Conservation (phyloP, 2,888 invertebrate genomes). For the Parapristionchus giblindavisi region DNA sequence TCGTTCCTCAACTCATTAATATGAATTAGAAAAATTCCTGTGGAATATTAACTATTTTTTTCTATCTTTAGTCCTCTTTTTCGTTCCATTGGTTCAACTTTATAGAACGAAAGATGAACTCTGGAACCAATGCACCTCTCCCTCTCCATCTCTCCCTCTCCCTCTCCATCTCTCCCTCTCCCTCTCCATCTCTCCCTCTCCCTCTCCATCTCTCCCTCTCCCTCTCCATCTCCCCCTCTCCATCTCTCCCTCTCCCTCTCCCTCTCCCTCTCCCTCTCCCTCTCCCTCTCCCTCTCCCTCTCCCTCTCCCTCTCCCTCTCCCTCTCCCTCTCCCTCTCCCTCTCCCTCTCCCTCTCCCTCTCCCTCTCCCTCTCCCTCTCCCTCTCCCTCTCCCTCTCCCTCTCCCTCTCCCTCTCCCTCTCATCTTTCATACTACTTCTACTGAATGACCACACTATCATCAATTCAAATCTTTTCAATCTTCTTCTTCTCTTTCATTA, state of each 20-base stretch:
- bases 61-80: no score
- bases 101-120: no score
- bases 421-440: background rate
- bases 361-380: background rate
- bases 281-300: background rate
- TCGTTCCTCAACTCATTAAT: no score
- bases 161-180: no score
- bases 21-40: no score
- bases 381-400: background rate
- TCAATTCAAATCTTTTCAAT: background rate
- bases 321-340: constrained; percentile 1
- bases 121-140: constrained; percentile 43
- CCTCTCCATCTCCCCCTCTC: no score
- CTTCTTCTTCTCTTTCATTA: background rate
- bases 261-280: background rate
- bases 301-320: background rate
- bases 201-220: no score
- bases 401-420: no score
- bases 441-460: background rate
- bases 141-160: no score
- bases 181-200: no score
- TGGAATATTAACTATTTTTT: no score
- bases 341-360: background rate
- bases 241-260: background rate
- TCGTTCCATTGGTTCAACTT: no score